Percentiles rank a stretch among this genome's conserved stretches.
Conservation (phyloP, 1,140 invertebrate genomes). For the Drosophila lini region DNA sequence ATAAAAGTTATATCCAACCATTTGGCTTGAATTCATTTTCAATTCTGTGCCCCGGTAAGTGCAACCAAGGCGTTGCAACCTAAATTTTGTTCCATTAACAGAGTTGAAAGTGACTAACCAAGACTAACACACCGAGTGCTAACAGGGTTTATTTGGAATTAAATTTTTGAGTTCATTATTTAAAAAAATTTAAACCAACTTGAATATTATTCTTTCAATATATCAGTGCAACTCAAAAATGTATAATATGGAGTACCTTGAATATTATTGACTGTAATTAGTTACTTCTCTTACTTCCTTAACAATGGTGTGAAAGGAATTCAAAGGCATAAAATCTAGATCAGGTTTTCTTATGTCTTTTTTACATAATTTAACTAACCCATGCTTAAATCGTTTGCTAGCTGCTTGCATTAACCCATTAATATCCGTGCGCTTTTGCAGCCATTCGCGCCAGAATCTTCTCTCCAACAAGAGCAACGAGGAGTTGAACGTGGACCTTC, state of each 20-base stretch:
- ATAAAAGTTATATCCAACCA: conserved; percentile 48
- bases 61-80: conserved; percentile 3
- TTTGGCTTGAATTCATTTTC: conserved; percentile 41
- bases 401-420: conserved; percentile 72
- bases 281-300: too few relatives aligned
- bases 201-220: background rate
- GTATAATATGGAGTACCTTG: too few relatives aligned
- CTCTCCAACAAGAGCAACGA: conserved; percentile 90
- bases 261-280: too few relatives aligned
- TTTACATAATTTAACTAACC: background rate
- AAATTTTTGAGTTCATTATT: too few relatives aligned
- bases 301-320: too few relatives aligned
- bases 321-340: background rate
- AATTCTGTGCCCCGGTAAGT: conserved; percentile 57
- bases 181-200: too few relatives aligned
- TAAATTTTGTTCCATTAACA: conserved; percentile 38
- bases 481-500: conserved; percentile 80
- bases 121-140: conserved; percentile 5
- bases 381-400: conserved; percentile 16
- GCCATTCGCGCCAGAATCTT: conserved; percentile 93
- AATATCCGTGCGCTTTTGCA: conserved; percentile 84
- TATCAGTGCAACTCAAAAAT: too few relatives aligned
- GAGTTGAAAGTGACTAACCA: conserved; percentile 56
- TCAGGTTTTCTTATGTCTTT: background rate
- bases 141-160: background rate